Evolutionary conservation across 1,140 invertebrate species (phyloP).

Genomic region (Drosophila nannoptera): DNA sequence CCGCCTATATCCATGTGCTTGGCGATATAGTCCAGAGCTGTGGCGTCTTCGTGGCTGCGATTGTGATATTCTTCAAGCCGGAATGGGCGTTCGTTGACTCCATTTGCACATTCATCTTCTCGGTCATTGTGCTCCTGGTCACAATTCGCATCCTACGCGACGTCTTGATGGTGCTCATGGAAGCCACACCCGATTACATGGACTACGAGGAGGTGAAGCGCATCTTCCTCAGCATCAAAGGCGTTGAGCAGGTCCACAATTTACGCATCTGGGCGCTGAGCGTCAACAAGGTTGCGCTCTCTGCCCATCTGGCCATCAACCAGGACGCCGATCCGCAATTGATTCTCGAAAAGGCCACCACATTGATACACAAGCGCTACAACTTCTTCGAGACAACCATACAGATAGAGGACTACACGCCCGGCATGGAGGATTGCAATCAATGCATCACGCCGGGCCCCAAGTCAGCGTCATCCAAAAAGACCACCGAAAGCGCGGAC

Average conservation of each 20-base stretch:
- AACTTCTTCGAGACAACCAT: conserved; percentile 97
- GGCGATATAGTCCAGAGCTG: conserved; percentile 94
- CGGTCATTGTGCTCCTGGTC: conserved; percentile 88
- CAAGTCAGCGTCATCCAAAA: neutral
- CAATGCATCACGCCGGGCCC: conserved; percentile 83
- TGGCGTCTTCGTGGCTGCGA: conserved; percentile 89
- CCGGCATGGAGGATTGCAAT: conserved; percentile 92
- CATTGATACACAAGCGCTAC: conserved; percentile 90
- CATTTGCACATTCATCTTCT: conserved; percentile 93
- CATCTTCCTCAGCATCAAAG: conserved; percentile 90
- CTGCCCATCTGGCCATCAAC: conserved; percentile 95
- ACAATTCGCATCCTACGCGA: conserved; percentile 88
- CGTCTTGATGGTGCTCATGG: conserved; percentile 92
- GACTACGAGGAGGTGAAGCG: conserved; percentile 76
- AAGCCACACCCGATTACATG: conserved; percentile 88
- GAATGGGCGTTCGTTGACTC: conserved; percentile 88
- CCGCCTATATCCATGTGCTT: conserved; percentile 93
- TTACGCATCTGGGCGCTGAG: conserved; percentile 97
- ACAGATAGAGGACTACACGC: conserved; percentile 96
- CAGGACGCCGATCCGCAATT: conserved; percentile 86
- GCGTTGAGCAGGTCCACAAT: conserved; percentile 95
- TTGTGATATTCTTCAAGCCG: conserved; percentile 85
- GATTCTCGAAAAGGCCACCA: conserved; percentile 90
- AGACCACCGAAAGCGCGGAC: neutral
- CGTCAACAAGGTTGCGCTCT: conserved; percentile 94